Base-by-base conservation (phyloP, 2,888 invertebrate genomes). In the Lepeophtheirus nordmannii region DNA sequence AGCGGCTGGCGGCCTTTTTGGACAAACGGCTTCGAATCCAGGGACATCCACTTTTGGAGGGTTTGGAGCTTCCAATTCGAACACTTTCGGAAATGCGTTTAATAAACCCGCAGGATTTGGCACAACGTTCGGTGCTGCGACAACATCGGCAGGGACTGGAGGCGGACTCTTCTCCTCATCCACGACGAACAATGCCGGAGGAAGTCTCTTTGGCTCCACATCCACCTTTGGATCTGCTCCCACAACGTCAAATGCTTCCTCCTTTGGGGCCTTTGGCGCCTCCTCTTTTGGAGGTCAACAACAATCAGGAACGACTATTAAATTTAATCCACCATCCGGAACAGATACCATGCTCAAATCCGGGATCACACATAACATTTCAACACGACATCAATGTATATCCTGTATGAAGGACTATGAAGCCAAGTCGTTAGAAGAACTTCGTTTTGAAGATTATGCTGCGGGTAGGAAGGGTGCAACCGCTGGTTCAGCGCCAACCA, bases 331-430 rank as follows among this genome's bases (percentile, higher is more conserved):
- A 2, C 75, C 76, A 1, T 74, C 85, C 38, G 91, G 92, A 1
- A 87, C 86, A 0, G 98, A 98, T 73, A 87, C 91, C 0, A 85
- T 94, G 78, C 82, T 90, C 72, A 94, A 94, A 76, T 85, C 85
- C 70, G 91, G 92, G 0, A 81, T 83, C 2, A 83, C 87, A 2
- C 85, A 85, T 73, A 88, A 82, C 69, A 91, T 98, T 70, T 89
- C 83, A 72, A 97, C 94, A 0, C 85, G 90, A 71, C 92, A 94
- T 74, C 89, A 94, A 74, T 96, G 96, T 75, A 96, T 98, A 68
- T 93, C 93, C 0, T 91, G 91, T 68, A 98, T 98, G 98, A 93
- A 94, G 78, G 94, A 97, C 74, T 99, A 97, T 74, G 96, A 97
- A 73, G 77, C 75, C 62, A 98, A 97, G 75, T 91, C 91, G 0